Evolutionary conservation across 2,113 vertebrate genomes (phyloP).

Genomic region (Trichechus manatus): DNA sequence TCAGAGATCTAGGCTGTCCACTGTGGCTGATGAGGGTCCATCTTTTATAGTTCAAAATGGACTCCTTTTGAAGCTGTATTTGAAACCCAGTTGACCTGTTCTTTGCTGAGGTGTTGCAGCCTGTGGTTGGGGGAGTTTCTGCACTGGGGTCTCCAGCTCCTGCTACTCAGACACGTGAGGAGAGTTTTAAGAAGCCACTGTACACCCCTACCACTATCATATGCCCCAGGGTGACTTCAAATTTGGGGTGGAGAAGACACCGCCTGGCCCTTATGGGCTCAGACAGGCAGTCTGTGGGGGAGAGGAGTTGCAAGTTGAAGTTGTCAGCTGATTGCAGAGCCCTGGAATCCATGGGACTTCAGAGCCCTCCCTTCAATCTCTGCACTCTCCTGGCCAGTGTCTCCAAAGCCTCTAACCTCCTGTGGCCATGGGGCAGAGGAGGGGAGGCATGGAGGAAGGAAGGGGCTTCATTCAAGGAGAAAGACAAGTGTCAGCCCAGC

Average conservation of each 20-base stretch:
- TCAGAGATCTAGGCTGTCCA: no score
- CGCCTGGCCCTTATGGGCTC: not conserved
- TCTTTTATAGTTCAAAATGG: not conserved
- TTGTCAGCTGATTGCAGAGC: not conserved
- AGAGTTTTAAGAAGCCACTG: not conserved
- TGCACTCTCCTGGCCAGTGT: not conserved
- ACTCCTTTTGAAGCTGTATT: not conserved
- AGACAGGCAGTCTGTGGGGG: fast-evolving
- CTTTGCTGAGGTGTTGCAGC: not conserved
- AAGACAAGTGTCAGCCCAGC: not conserved
- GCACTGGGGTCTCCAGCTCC: not conserved
- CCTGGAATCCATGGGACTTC: fast-evolving
- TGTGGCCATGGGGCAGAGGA: not conserved
- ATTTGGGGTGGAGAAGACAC: not conserved
- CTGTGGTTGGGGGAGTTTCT: not conserved
- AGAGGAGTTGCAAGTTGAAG: not conserved
- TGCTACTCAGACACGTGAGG: not conserved
- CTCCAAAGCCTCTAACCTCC: not conserved
- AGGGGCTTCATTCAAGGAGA: not conserved
- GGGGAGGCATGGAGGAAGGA: not conserved
- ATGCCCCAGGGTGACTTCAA: not conserved
- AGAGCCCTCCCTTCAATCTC: not conserved
- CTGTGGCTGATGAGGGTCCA: not conserved
- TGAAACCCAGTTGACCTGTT: not conserved
- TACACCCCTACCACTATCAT: not conserved